Evolutionary conservation across 2,113 vertebrate species (phyloP).

Genomic region (Myodes glareolus): DNA sequence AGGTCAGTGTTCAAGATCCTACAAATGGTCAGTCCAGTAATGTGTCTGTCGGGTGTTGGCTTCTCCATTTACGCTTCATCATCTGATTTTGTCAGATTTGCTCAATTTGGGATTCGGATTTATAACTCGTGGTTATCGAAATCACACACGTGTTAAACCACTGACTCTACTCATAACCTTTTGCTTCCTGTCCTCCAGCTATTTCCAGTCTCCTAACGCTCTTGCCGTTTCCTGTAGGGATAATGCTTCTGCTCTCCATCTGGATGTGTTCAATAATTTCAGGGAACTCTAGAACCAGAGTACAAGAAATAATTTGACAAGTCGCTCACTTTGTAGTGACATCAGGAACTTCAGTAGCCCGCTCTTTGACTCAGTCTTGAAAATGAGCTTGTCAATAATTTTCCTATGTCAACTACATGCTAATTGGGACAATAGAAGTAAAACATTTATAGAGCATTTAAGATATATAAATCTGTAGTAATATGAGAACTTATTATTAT

Average conservation of each 20-base stretch:
- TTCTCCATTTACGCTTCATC: background rate
- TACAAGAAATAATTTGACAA: background rate
- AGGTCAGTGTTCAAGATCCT: background rate
- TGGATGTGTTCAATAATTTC: background rate
- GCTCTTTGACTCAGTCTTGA: background rate
- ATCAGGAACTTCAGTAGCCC: background rate
- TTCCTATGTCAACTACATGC: background rate
- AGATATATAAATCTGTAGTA: background rate
- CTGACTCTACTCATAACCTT: background rate
- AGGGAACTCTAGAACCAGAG: background rate
- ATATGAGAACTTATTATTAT: background rate
- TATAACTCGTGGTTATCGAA: background rate
- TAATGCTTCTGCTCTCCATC: background rate
- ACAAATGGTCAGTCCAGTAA: background rate
- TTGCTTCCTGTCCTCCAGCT: background rate
- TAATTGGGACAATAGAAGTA: background rate
- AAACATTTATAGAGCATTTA: background rate
- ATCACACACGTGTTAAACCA: background rate
- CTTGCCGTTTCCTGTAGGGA: background rate
- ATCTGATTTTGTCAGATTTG: background rate
- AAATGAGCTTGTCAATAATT: background rate
- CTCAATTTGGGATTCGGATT: background rate
- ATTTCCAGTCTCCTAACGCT: rapidly evolving
- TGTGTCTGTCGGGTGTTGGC: background rate
- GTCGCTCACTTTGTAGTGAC: background rate